Evolutionary conservation across 2,888 invertebrate genomes (phyloP).

Genomic region (Acanthosepion lycidas): DNA sequence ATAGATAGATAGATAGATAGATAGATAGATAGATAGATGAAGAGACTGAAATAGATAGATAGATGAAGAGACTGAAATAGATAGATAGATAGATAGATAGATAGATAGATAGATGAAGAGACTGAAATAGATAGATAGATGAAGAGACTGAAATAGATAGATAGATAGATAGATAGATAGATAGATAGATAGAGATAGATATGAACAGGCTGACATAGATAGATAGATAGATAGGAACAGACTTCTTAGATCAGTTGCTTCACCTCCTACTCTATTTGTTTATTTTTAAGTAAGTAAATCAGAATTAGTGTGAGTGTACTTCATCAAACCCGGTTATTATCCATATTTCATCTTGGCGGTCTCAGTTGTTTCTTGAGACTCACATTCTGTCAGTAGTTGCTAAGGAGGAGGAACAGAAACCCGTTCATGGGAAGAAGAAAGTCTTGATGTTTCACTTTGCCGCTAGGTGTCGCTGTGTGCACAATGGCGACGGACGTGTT

Average conservation of each 20-base stretch:
- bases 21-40: not conserved
- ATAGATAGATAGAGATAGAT: not conserved
- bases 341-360: too few relatives aligned
- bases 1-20: not conserved
- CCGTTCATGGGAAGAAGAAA: not conserved
- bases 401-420: too few relatives aligned
- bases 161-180: not conserved
- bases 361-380: too few relatives aligned
- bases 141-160: not conserved
- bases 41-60: not conserved
- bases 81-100: not conserved
- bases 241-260: not conserved
- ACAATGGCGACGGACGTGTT: not conserved
- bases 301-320: not conserved
- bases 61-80: too few relatives aligned
- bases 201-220: not conserved
- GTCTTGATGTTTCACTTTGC: not conserved
- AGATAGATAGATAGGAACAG: not conserved
- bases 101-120: too few relatives aligned
- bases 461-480: constrained; percentile 9
- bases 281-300: too few relatives aligned
- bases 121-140: too few relatives aligned
- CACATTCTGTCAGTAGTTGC: too few relatives aligned
- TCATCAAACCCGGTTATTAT: too few relatives aligned
- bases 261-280: not conserved